Base-by-base conservation (phyloP, 2,113 vertebrate genomes). In the Vanacampus margaritifer region DNA sequence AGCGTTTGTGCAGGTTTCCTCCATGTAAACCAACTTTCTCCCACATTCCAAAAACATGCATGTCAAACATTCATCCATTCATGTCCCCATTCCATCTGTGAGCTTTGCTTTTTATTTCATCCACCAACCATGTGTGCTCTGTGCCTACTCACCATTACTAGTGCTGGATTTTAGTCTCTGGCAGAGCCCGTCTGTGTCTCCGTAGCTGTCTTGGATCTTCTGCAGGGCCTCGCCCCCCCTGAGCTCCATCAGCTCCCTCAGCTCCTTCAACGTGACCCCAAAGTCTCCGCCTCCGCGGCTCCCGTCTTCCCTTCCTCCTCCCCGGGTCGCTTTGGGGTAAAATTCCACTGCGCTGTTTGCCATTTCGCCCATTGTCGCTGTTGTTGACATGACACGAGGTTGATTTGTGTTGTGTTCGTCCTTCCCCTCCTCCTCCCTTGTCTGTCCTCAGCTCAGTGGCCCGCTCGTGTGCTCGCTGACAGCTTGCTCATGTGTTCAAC, bases 281-380 rank as follows among this genome's bases (percentile, higher is more conserved):
- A 95, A 95, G 71, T 94, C 93, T 72, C 91, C 94, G 36, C 79
- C 86, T 0, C 91, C 86, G 21, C 90, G 89, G 78, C 91, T 91
- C 62, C 84, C 87, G 32, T 92, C 92, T 14, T 83, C 77, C 58
- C 84, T 71, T 46, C 78, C 84, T 54, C 73, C 69, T 66, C 81
- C 85, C 39, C 88, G 84, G 63, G 86, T 89, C 75, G 89, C 86
- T 81, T 95, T 95, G 75, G 94, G 93, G 82, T 94, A 94, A 87
- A 94, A 94, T 86, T 94, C 95, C 76, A 94, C 93, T n/a, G 93
- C 90, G 21, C 95, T 96, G 89, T 96, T 96, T 36, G 93, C 94
- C 90, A 96, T 92, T 80, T 96, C 95, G 1, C 94, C 95, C 94
- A 96, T 95, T 0, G 89, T 91, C 72, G 83, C 89, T 54, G 87